Base-by-base conservation (phyloP, 2,113 vertebrate species). In the Macroglossus sobrinus region DNA sequence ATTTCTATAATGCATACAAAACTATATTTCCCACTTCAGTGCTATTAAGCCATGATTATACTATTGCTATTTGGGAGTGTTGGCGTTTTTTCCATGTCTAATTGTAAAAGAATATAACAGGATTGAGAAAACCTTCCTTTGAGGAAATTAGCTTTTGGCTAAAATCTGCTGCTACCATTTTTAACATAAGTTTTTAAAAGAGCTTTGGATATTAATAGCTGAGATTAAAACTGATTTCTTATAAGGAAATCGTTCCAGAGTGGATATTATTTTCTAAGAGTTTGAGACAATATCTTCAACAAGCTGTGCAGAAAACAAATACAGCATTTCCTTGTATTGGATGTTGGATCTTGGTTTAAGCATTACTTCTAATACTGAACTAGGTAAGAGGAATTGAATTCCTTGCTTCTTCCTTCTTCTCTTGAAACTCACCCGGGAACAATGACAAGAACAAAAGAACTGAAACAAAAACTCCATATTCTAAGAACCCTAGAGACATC, bases 121-220 rank as follows among this genome's bases (percentile, higher is more conserved):
- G 63, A 94, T 47, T 82, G 78, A 84, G 76, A 63, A 12, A 85
- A 82, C 50, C 93, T 96, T 87, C 40, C 21, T 85, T 92, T 78
- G 50, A 96, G 91, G 63, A 93, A 93, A 97, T 97, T 94, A 72
- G 72, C 63, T 96, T 95, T 92, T 88, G 35, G 45, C 55, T 74
- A 66, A 96, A 88, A 95, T 91, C 10, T 82, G 59, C 88, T 84
- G 28, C 28, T 64, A 64, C 43, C 15, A 24, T 88, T 95, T 96
- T 84, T 78, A 92, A 95, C 43, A 57, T n/a, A 79, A 90, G 72
- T 11, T 82, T 95, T 63, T 45, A 85, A 86, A 82, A 89, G 72
- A 96, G 68, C 26, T 72, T 53, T 82, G 85, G 61, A 24, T 89
- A 93, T 91, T 93, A 97, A 68, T 35, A 84, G 55, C 79, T 94